Percentiles rank a stretch among this genome's conserved stretches.
phyloP scores from a whole-genome alignment of 2,888 invertebrate species.

The Teleogryllus oceanicus region DNA sequence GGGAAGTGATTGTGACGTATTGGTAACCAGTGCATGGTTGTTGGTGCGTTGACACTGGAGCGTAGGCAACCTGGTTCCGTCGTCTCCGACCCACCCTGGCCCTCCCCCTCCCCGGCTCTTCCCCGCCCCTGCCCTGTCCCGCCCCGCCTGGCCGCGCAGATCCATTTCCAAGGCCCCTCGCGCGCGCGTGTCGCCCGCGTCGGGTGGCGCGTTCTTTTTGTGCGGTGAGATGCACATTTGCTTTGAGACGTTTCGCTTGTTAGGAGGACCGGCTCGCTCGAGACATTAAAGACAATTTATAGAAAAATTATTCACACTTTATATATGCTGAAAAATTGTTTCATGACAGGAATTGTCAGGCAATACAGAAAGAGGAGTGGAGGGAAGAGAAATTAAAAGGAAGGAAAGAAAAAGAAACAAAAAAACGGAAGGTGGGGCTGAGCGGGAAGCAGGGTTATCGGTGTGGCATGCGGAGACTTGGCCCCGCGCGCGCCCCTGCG shows the following conservation, averaged over 20 bases:
- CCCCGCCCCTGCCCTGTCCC: no score
- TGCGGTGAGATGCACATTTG: background rate
- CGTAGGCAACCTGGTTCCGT: no score
- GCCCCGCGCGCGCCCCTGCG: no score
- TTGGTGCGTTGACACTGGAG: no score
- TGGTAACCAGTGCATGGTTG: no score
- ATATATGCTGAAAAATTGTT: constrained; percentile 18
- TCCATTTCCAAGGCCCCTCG: background rate
- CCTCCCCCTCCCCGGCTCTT: no score
- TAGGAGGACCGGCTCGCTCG: background rate
- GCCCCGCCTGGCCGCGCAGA: background rate
- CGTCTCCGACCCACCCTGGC: no score
- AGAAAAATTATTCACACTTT: background rate
- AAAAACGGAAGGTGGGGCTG: no score
- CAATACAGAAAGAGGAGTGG: background rate
- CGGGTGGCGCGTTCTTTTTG: background rate
- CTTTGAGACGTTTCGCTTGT: background rate
- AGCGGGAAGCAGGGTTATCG: no score
- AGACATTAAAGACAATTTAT: background rate
- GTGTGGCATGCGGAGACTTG: no score
- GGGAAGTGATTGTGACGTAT: no score
- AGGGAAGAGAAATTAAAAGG: background rate
- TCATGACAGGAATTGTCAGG: constrained; percentile 18
- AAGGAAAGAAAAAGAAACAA: background rate
- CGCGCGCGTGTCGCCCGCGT: background rate